A percentile compares a stretch with the other conserved stretches of the same genome.
Conservation (phyloP, 1,140 invertebrate genomes). For the Telenomus remus region DNA sequence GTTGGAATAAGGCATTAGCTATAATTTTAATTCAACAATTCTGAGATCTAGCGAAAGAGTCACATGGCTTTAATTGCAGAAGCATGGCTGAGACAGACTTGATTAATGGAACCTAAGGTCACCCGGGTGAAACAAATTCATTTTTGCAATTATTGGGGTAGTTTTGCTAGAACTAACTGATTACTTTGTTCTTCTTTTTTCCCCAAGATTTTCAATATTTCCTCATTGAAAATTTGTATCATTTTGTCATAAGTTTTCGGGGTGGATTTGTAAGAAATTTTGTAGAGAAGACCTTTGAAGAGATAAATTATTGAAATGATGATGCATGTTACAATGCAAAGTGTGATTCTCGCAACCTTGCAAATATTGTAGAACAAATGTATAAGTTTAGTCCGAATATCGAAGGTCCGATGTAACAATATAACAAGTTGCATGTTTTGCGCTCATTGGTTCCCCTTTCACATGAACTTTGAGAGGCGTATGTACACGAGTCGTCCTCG, state of each 20-base stretch:
- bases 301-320: too few species aligned
- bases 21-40: conserved; percentile 39
- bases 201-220: too few species aligned
- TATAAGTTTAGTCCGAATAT: conserved; percentile 33
- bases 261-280: too few species aligned
- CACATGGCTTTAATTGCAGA: conserved; percentile 31
- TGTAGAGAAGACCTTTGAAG: neutral
- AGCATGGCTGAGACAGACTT: conserved; percentile 19
- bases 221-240: too few species aligned
- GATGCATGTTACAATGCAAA: conserved; percentile 6
- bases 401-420: conserved; percentile 51
- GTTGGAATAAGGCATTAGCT: conserved; percentile 5
- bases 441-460: conserved; percentile 69
- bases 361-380: conserved; percentile 40
- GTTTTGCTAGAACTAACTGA: neutral
- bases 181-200: neutral
- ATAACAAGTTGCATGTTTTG: conserved; percentile 64
- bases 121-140: conserved; percentile 28
- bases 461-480: conserved; percentile 69
- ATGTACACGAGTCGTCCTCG: conserved; percentile 66
- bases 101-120: conserved; percentile 39
- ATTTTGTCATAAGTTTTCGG: too few species aligned
- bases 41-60: conserved; percentile 27
- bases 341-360: conserved; percentile 26
- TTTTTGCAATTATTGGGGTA: conserved; percentile 26